Evolutionary conservation across 2,888 invertebrate species (phyloP).

Genomic region (Nycteola revayana): DNA sequence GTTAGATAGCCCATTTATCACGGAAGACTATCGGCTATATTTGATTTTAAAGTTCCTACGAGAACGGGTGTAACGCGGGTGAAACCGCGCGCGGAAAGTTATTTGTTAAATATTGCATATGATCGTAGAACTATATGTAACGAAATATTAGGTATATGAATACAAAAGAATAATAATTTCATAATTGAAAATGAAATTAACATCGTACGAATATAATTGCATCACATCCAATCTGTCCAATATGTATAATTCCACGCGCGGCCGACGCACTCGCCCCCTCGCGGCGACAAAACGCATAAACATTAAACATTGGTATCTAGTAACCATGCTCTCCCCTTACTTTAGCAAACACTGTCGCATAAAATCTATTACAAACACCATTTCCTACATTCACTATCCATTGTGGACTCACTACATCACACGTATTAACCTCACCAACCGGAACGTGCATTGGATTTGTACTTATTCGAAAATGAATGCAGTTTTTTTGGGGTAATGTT

Average conservation of each 20-base stretch:
- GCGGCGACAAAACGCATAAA: conserved; percentile 39
- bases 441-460: conserved; percentile 8
- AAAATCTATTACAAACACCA: conserved; percentile 14
- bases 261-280: conserved; percentile 23
- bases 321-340: conserved; percentile 16
- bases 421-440: not conserved
- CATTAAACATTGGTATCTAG: conserved; percentile 41
- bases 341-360: conserved; percentile 10
- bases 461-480: not conserved
- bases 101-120: too few relatives aligned
- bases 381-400: conserved; percentile 16
- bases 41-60: too few relatives aligned
- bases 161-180: too few relatives aligned
- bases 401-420: conserved; percentile 8
- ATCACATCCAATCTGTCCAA: conserved; percentile 2
- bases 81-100: too few relatives aligned
- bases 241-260: conserved; percentile 12
- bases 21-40: too few relatives aligned
- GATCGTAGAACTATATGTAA: too few relatives aligned
- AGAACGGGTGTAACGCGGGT: too few relatives aligned
- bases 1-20: too few relatives aligned
- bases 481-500: not conserved
- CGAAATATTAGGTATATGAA: too few relatives aligned
- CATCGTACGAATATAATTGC: conserved; percentile 6
- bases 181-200: too few relatives aligned